A percentile compares a stretch with the other conserved stretches of the same genome.
Conservation (phyloP, 2,113 vertebrate species). For the Phalacrocorax aristotelis region DNA sequence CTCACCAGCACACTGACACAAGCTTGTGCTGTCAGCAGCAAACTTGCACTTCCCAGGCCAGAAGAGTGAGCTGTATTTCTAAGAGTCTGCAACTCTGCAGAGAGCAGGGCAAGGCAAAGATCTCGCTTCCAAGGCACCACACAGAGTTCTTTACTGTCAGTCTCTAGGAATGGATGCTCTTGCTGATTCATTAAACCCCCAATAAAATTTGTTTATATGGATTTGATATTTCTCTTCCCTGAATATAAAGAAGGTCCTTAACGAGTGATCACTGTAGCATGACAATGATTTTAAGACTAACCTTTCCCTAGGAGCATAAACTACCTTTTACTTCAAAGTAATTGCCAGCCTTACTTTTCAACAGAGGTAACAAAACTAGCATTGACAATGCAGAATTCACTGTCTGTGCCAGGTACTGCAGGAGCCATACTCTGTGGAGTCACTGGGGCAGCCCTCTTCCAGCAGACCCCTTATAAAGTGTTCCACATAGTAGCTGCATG, state of each 20-base stretch:
- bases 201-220: constrained; percentile 70
- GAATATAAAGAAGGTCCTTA: constrained; percentile 52
- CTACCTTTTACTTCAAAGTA: constrained; percentile 8
- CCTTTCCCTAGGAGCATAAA: constrained; percentile 50
- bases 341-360: constrained; percentile 2
- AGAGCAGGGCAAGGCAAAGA: background rate
- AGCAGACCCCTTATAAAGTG: background rate
- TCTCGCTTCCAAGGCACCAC: constrained; percentile 8
- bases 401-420: accelerated
- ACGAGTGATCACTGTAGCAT: background rate
- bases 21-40: background rate
- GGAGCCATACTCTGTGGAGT: background rate
- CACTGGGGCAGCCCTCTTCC: background rate
- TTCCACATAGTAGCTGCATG: background rate
- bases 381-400: background rate
- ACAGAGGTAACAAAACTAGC: background rate
- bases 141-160: background rate
- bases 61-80: background rate
- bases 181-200: constrained; percentile 17
- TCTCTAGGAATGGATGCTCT: background rate
- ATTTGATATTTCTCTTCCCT: constrained; percentile 64
- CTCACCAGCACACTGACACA: background rate
- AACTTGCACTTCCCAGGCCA: background rate
- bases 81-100: background rate
- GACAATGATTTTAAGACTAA: constrained; percentile 43